Evolutionary conservation across 2,113 vertebrate genomes (phyloP), one percentile per base, ranked within the genome.

Genomic region (Lepisosteus osseus): DNA sequence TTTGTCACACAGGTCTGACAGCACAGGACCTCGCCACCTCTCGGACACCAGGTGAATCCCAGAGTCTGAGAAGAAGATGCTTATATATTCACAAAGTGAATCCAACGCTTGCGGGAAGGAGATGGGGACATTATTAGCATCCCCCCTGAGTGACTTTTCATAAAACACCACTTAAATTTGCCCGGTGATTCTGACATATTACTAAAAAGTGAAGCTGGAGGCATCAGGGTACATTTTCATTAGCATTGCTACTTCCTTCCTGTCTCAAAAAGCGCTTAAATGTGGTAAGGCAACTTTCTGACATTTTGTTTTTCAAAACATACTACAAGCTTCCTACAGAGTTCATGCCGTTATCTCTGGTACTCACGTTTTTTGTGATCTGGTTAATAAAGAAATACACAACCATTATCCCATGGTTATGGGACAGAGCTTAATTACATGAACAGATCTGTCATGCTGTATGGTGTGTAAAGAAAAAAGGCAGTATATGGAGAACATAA

Each of bases 31-130:
- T 42, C 41, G 5, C n/a, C 17, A 64, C 62, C 62, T 42, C 62
- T 64, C 2, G 62, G 14, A 64, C 62, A 41, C 62, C 41, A 64
- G 62, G 62, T 64, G 62, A 64, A 64, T 42, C 62, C 40, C 7
- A 64, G 5, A 29, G 41, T 40, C 62, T 64, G 3, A 3, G 62
- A 6, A 12, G n/a, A 40, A 64, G 3, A 4, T 6, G 40, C 17
- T 29, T 40, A 64, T 9, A 64, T 64, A 64, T 64, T 64, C 62
- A 41, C 13, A 17, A 40, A 15, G n/a, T 64, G 62, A 64, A 40
- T 2, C 4, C 41, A 42, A 64, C 17, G 17, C 17, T 64, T 17
- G 17, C 12, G 17, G 41, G 4, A 64, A 64, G 12, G 62, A 8
- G 41, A 7, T 42, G 17, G 17, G 4, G 12, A 42, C 8, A 6